phyloP scores from a whole-genome alignment of 1,140 invertebrate species.

The Pseudomyrmex pallidus region DNA sequence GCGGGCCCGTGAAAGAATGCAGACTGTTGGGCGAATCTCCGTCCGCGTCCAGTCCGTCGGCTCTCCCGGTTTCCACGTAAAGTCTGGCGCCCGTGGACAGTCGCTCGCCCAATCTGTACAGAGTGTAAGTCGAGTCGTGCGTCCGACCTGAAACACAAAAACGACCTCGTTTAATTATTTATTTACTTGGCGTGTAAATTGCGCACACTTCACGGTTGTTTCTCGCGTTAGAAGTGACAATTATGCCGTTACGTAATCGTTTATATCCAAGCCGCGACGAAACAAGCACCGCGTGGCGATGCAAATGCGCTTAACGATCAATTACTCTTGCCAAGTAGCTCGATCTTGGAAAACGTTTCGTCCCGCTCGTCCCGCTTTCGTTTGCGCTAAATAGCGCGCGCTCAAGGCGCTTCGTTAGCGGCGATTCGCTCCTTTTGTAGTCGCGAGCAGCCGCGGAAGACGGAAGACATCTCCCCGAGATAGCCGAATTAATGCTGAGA shows the following conservation, averaged over 20 bases:
- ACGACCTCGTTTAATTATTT: not conserved
- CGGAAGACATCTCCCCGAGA: constrained; percentile 68
- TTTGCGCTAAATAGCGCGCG: constrained; percentile 41
- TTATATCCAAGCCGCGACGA: constrained; percentile 17
- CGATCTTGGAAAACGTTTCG: constrained; percentile 32
- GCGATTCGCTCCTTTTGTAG: constrained; percentile 41
- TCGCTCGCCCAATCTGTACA: constrained; percentile 92
- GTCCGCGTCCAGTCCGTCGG: constrained; percentile 89
- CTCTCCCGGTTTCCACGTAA: constrained; percentile 93
- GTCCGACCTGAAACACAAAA: constrained; percentile 90
- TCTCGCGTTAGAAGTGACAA: constrained; percentile 4
- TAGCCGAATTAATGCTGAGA: constrained; percentile 78
- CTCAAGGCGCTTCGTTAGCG: constrained; percentile 57
- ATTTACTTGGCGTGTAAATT: not conserved
- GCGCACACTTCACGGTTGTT: not conserved
- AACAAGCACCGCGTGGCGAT: constrained; percentile 33
- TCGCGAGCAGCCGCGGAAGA: constrained; percentile 36
- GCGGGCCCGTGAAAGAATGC: constrained; percentile 93
- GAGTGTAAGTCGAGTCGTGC: constrained; percentile 91
- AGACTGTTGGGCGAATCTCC: constrained; percentile 84
- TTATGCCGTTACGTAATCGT: constrained; percentile 35
- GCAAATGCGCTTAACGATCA: constrained; percentile 56
- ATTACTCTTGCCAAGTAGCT: constrained; percentile 28
- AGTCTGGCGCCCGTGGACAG: constrained; percentile 91
- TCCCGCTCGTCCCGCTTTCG: constrained; percentile 24